Evolutionary conservation across 1,140 invertebrate genomes (phyloP).

Genomic region (Heliconius congener): DNA sequence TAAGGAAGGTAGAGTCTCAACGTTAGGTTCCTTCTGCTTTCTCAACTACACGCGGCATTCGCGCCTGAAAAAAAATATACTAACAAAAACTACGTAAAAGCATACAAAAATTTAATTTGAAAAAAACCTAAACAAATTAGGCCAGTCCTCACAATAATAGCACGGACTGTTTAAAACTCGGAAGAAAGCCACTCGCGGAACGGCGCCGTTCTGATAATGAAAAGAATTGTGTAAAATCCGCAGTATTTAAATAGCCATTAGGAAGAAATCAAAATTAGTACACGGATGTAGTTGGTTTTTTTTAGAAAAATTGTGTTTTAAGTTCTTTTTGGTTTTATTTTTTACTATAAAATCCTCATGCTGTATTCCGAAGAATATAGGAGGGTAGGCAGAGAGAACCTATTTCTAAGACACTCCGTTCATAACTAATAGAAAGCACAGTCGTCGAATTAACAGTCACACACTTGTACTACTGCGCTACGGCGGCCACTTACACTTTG

Average conservation of each 20-base stretch:
- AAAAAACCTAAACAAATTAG: constrained; percentile 11
- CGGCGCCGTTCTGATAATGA: constrained; percentile 36
- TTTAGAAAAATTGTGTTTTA: not conserved
- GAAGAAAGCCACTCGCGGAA: constrained; percentile 33
- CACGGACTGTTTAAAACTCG: constrained; percentile 22
- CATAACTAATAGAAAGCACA: not conserved
- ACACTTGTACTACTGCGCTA: no score
- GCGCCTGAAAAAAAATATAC: not conserved
- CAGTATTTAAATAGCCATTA: constrained; percentile 58
- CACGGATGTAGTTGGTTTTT: constrained; percentile 3
- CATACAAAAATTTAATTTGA: constrained; percentile 11
- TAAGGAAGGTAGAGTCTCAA: no score
- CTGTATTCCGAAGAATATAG: not conserved
- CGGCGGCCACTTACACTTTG: no score
- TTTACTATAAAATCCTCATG: not conserved
- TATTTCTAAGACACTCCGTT: not conserved
- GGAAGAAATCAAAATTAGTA: constrained; percentile 47
- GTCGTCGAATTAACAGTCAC: no score
- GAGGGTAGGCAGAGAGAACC: not conserved
- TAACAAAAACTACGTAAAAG: not conserved
- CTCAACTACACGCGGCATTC: no score
- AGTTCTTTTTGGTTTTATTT: no score
- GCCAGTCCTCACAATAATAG: constrained; percentile 5
- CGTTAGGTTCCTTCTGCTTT: no score
- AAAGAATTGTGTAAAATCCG: constrained; percentile 42